Conservation (phyloP, 2,113 vertebrate species). For the Ifrita kowaldi region DNA sequence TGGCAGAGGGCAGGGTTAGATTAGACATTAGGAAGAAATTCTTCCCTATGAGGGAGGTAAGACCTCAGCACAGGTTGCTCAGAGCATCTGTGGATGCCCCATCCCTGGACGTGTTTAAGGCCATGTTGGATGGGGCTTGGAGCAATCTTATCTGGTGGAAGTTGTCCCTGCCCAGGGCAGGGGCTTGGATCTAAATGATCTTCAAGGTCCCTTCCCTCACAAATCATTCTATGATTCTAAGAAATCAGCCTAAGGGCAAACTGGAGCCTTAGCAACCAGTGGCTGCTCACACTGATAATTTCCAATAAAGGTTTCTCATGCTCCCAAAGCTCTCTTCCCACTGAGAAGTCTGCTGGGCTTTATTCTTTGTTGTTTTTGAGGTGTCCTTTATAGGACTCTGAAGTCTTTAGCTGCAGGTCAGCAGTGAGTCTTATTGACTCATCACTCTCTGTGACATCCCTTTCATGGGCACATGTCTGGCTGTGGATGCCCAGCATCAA, state of each 20-base stretch:
- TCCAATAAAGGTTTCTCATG: neutral
- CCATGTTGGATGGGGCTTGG: neutral
- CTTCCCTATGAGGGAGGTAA: neutral
- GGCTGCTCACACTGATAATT: neutral
- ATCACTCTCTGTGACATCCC: neutral
- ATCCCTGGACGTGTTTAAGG: neutral
- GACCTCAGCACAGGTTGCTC: accelerated
- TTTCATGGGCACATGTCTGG: neutral
- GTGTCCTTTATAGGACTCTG: neutral
- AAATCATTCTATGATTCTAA: neutral
- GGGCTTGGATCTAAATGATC: neutral
- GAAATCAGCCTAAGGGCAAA: neutral
- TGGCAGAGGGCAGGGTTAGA: neutral
- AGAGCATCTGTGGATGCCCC: neutral
- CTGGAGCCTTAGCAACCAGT: neutral
- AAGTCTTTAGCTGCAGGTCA: neutral
- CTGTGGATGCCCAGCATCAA: neutral
- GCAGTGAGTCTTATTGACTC: neutral
- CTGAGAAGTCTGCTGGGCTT: neutral
- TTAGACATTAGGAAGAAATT: neutral
- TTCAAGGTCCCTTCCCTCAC: neutral
- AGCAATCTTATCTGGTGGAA: neutral
- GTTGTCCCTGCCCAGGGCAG: neutral
- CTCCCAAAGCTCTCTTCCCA: neutral
- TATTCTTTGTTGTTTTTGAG: neutral